phyloP scores from a whole-genome alignment of 2,888 invertebrate species.

The Chymomyza procnemis region DNA sequence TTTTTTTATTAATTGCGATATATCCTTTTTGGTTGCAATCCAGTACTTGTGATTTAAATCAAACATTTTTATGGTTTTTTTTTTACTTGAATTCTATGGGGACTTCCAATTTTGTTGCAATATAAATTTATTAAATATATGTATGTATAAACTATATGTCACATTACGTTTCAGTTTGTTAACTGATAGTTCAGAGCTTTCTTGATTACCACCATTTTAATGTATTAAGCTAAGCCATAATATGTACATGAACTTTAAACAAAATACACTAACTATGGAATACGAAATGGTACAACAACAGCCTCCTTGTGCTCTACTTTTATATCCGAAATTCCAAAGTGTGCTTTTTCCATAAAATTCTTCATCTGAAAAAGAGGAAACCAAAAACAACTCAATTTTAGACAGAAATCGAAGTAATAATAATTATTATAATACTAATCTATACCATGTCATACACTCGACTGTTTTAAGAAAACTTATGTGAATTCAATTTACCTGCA shows the following conservation, averaged over 20 bases:
- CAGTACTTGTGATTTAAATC: constrained; percentile 80
- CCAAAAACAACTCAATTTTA: neutral
- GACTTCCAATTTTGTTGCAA: neutral
- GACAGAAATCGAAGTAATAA: neutral
- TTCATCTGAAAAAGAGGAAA: constrained; percentile 82
- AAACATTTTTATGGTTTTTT: constrained; percentile 76
- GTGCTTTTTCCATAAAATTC: constrained; percentile 84
- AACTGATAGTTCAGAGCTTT: constrained; percentile 34
- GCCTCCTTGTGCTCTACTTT: constrained; percentile 93
- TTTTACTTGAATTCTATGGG: neutral
- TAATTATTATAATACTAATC: too few species aligned
- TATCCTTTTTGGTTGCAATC: constrained; percentile 78
- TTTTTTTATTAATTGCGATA: constrained; percentile 75
- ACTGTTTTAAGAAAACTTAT: neutral
- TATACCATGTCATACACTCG: too few species aligned
- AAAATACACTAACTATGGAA: constrained; percentile 80
- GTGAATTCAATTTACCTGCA: constrained; percentile 82
- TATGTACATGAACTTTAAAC: neutral
- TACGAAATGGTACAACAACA: constrained; percentile 91
- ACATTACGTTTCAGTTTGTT: constrained; percentile 20
- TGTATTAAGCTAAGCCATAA: neutral
- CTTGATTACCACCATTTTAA: constrained; percentile 32
- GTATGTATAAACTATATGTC: constrained; percentile 26
- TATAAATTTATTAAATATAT: constrained; percentile 2
- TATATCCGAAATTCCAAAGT: constrained; percentile 86